A percentile compares a stretch with the other conserved stretches of the same genome.
Conservation (phyloP, 2,797 vertebrate genomes). For the Diglossa cyanea region DNA sequence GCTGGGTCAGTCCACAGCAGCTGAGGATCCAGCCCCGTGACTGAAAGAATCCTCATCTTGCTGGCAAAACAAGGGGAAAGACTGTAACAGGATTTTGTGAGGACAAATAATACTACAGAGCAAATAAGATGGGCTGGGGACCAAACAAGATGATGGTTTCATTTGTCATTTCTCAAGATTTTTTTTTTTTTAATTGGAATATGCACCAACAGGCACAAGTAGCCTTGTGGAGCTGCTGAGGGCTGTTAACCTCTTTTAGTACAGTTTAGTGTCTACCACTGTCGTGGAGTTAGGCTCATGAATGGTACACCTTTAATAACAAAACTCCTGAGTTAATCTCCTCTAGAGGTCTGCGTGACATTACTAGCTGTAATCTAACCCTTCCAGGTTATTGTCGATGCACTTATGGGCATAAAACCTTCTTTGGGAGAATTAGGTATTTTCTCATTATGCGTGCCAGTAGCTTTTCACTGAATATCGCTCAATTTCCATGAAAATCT, state of each 20-base stretch:
- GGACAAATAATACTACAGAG: constrained; percentile 45
- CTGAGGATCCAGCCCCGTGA: neutral
- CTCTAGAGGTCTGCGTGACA: constrained; percentile 70
- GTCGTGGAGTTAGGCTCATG: constrained; percentile 49
- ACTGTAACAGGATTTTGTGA: constrained; percentile 44
- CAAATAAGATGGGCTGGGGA: neutral
- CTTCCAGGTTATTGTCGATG: constrained; percentile 70
- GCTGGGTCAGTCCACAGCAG: constrained; percentile 3
- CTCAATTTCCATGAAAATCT: constrained; percentile 79
- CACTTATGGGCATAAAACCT: constrained; percentile 74
- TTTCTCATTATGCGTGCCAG: constrained; percentile 75
- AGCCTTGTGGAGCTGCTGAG: neutral
- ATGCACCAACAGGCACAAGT: neutral
- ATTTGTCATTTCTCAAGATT: neutral
- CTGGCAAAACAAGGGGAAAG: constrained; percentile 39
- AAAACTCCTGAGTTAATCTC: constrained; percentile 75
- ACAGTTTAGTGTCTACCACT: neutral
- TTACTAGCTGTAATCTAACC: constrained; percentile 76
- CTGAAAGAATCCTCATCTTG: constrained; percentile 23
- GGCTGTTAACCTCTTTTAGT: neutral
- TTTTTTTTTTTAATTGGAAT: neutral
- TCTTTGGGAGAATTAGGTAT: constrained; percentile 82
- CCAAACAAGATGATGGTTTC: neutral
- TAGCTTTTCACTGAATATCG: constrained; percentile 74
- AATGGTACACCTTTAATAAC: constrained; percentile 67